A percentile compares a stretch with the other conserved stretches of the same genome.
Conservation (phyloP, 2,113 vertebrate genomes). For the Solenodon paradoxus region DNA sequence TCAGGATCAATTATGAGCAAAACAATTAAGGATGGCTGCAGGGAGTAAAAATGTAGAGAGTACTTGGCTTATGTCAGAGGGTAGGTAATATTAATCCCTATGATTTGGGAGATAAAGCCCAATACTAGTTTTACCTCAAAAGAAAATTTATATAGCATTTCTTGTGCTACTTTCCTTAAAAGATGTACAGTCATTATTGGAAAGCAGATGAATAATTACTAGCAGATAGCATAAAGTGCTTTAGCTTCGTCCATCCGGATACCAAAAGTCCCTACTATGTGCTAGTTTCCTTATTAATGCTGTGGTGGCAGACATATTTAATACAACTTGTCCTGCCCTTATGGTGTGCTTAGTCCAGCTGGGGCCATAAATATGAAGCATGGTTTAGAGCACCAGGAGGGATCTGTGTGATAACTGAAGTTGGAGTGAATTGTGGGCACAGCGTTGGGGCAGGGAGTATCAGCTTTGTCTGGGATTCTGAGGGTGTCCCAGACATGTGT, state of each 20-base stretch:
- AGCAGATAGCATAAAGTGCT: background rate
- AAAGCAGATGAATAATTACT: background rate
- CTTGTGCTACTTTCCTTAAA: background rate
- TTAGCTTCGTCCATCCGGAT: background rate
- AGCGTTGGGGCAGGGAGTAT: background rate
- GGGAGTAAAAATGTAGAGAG: background rate
- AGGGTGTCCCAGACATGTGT: background rate
- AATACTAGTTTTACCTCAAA: no score
- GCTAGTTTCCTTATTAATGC: background rate
- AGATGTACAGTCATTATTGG: background rate
- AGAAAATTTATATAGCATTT: no score
- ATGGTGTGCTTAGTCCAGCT: background rate
- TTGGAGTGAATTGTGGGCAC: background rate
- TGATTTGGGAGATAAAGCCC: background rate
- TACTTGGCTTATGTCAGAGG: background rate
- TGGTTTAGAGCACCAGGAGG: background rate
- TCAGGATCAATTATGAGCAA: background rate
- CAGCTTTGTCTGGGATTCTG: background rate
- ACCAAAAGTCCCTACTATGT: background rate
- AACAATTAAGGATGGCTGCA: background rate
- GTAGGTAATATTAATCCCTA: background rate
- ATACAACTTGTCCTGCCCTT: background rate
- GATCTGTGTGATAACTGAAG: fast-evolving
- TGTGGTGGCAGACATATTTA: background rate
- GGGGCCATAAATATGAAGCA: background rate